Percentiles rank a stretch among this genome's conserved stretches.
These are phyloP conservation scores for Homalodisca vitripennis DNA, from an alignment of 1,140 invertebrate species.

Conservation along the genomic window DNA sequence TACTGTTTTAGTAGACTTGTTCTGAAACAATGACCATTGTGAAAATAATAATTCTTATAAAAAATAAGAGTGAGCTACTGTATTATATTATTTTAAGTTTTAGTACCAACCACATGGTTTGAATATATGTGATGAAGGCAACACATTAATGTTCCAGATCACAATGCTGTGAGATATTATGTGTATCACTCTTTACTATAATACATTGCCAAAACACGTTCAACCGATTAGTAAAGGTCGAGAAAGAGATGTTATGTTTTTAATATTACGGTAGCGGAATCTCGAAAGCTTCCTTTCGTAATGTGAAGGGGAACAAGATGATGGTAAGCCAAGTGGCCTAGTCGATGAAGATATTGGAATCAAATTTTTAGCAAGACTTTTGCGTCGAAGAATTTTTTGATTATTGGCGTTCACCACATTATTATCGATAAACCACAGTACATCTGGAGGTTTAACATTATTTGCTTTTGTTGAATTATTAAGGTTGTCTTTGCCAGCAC, in stretches of 20 bases:
- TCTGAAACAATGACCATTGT: not conserved
- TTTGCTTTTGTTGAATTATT: not conserved
- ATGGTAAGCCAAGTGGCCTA: conserved; percentile 23
- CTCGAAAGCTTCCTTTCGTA: conserved; percentile 15
- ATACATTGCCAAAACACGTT: not conserved
- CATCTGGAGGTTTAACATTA: not conserved
- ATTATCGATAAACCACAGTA: conserved; percentile 7
- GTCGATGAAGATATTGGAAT: conserved; percentile 26
- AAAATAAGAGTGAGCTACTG: conserved; percentile 19
- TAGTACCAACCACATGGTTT: not conserved
- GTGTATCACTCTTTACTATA: not conserved
- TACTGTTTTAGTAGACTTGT: not conserved
- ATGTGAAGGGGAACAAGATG: conserved; percentile 16
- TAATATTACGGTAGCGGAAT: conserved; percentile 26
- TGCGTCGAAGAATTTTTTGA: not conserved
- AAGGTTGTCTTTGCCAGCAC: not conserved
- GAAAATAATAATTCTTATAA: conserved; percentile 6
- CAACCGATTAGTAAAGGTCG: conserved; percentile 29
- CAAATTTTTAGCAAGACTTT: conserved; percentile 2
- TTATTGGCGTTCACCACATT: conserved; percentile 12
- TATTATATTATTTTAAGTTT: not conserved
- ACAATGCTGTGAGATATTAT: conserved; percentile 4
- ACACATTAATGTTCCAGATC: conserved; percentile 16
- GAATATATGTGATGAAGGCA: conserved; percentile 10
- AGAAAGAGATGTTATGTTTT: conserved; percentile 30